These are phyloP conservation scores for Drosophila yooni DNA, from an alignment of 2,888 invertebrate genomes.

Conservation along the genomic window DNA sequence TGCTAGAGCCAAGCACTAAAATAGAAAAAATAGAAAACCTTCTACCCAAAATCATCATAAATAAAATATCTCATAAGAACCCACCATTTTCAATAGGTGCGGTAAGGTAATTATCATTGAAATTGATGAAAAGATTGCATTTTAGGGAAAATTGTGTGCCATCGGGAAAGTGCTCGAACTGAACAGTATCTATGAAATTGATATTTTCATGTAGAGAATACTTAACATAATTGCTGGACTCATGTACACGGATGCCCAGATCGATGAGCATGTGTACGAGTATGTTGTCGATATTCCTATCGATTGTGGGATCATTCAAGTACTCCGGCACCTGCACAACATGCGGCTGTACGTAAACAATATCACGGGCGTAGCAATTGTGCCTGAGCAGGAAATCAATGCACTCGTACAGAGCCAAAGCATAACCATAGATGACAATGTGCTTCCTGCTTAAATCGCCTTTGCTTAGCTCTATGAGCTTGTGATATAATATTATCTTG, in stretches of 20 bases:
- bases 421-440: slow-evolving; percentile 74
- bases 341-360: slow-evolving; percentile 63
- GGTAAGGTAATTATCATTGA: slow-evolving; percentile 34
- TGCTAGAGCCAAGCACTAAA: slow-evolving; percentile 37
- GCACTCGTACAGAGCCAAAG: slow-evolving; percentile 70
- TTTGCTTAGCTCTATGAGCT: slow-evolving; percentile 51
- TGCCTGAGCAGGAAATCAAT: slow-evolving; percentile 74
- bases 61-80: not conserved
- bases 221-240: slow-evolving; percentile 34
- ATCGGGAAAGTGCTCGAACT: slow-evolving; percentile 44
- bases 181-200: slow-evolving; percentile 52
- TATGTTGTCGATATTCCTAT: slow-evolving; percentile 62
- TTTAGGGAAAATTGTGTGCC: slow-evolving; percentile 7
- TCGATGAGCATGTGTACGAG: slow-evolving; percentile 62
- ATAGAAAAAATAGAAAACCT: not conserved
- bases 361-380: slow-evolving; percentile 41
- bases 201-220: slow-evolving; percentile 22
- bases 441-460: not conserved
- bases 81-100: slow-evolving; percentile 16
- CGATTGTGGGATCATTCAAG: slow-evolving; percentile 59
- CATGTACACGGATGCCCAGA: slow-evolving; percentile 61
- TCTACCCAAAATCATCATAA: not conserved
- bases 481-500: slow-evolving; percentile 76
- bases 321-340: slow-evolving; percentile 7
- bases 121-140: slow-evolving; percentile 79